phyloP scores from a whole-genome alignment of 2,888 invertebrate genomes.

The Pediacus dermestoides region DNA sequence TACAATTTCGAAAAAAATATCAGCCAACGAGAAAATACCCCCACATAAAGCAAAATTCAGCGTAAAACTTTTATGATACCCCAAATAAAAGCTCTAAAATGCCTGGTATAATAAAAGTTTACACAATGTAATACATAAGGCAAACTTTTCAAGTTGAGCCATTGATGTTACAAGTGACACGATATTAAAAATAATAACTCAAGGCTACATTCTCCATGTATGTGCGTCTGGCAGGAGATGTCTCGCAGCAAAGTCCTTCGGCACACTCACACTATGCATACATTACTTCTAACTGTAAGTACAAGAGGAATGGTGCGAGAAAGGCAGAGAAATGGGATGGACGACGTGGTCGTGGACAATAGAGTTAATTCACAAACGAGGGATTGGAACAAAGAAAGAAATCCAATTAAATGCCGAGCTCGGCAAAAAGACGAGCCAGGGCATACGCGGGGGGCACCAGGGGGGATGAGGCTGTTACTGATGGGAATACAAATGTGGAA shows the following conservation, averaged over 20 bases:
- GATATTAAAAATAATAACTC: conserved; percentile 15
- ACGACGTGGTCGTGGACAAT: conserved; percentile 39
- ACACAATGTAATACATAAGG: conserved; percentile 10
- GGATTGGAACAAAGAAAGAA: conserved; percentile 46
- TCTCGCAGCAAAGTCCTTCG: too few species aligned
- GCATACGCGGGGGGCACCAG: conserved; percentile 10
- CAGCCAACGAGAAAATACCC: too few species aligned
- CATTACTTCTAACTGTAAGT: neutral
- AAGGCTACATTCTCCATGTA: too few species aligned
- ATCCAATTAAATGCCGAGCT: conserved; percentile 48
- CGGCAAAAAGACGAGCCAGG: conserved; percentile 32
- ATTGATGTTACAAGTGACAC: conserved; percentile 9
- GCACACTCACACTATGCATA: neutral
- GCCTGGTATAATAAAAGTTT: conserved; percentile 14
- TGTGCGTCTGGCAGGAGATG: too few species aligned
- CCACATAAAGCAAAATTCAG: conserved; percentile 1
- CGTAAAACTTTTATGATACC: conserved; percentile 5
- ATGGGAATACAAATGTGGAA: conserved; percentile 38
- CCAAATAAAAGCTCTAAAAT: conserved; percentile 10
- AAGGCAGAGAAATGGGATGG: conserved; percentile 16
- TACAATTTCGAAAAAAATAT: too few species aligned
- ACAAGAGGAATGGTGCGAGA: conserved; percentile 3
- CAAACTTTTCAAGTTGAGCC: conserved; percentile 7
- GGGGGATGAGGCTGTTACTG: conserved; percentile 27
- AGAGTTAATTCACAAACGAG: conserved; percentile 47